These are phyloP conservation scores for Hafferia zeledoni DNA, from an alignment of 2,797 vertebrate genomes.

Conservation along the genomic window DNA sequence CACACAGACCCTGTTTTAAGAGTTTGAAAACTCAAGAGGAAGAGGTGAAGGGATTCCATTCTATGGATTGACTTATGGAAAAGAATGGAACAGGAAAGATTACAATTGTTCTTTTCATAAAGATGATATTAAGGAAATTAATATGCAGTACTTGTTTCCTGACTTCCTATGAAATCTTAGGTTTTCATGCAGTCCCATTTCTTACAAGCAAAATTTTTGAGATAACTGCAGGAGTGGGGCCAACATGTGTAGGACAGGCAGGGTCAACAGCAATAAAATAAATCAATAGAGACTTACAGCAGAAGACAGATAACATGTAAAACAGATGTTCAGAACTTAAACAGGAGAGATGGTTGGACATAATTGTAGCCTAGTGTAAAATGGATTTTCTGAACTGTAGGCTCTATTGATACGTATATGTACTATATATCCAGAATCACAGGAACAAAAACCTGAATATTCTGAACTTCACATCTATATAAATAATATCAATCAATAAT, in stretches of 20 bases:
- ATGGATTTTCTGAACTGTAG: not conserved
- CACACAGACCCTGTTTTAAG: not conserved
- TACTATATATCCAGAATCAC: not conserved
- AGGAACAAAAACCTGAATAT: not conserved
- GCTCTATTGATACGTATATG: not conserved
- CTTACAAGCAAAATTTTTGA: not conserved
- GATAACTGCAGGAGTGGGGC: not conserved
- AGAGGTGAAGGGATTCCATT: not conserved
- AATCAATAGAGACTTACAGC: not conserved
- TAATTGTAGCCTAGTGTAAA: not conserved
- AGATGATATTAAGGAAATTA: not conserved
- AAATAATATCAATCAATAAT: not conserved
- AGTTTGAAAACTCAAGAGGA: not conserved
- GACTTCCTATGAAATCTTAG: not conserved
- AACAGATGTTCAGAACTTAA: slow-evolving; percentile 19
- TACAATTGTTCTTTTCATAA: slow-evolving; percentile 8
- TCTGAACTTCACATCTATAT: not conserved
- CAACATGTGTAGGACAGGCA: not conserved
- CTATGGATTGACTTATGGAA: not conserved
- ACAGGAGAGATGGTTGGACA: not conserved
- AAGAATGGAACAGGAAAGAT: not conserved
- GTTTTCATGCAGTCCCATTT: not conserved
- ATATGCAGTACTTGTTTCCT: not conserved
- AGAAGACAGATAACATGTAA: slow-evolving; percentile 7
- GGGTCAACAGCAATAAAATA: slow-evolving; percentile 17